Base-by-base conservation (phyloP, 1,140 invertebrate species). In the Brachionus plicatilis region DNA sequence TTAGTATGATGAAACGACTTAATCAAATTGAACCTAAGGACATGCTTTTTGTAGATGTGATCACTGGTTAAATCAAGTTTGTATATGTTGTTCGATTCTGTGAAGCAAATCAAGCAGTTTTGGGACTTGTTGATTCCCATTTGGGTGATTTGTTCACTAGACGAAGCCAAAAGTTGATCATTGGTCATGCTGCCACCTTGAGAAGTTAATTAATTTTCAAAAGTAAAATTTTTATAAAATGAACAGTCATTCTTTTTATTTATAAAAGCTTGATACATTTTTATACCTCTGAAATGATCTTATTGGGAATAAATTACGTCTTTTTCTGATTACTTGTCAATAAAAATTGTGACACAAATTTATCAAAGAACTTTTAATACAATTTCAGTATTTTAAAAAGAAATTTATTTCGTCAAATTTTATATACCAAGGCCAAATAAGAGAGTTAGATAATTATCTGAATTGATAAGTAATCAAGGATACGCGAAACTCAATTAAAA, bases 31-130 rank as follows among this genome's bases (percentile, higher is more conserved):
- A 76, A 37, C 12, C 33, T 76, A 11, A 76, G 45, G 33, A 50
- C 27, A 14, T 76, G 17, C n/a, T 76, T 76, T 14, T 76, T 76
- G 8, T 76, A 76, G 50, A 76, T 29, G 11, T 50, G 33, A 50
- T 76, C 72, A 50, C 45, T 76, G 0, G 41, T 76, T 76, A 76
- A 76, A 27, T 76, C 72, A 27, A 76, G 72, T n/a, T 76, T 76
- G n/a, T 33, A 76, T 1, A 76, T 29, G 12, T 14, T 50, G 27
- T 76, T 76, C 20, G 9, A 50, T 12, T 76, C 45, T 27, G 72
- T 50, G 20, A 76, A 76, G 27, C 72, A 76, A 27, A 76, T 12
- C 1, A 76, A 37, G 20, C 72, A 76, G 43, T 47, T 76, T 29
- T 76, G 43, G 17, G 72, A 76, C 4, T n/a, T 43, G 37, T 72